Base-by-base conservation (phyloP, 2,888 invertebrate genomes). In the Onchidella celtica region DNA sequence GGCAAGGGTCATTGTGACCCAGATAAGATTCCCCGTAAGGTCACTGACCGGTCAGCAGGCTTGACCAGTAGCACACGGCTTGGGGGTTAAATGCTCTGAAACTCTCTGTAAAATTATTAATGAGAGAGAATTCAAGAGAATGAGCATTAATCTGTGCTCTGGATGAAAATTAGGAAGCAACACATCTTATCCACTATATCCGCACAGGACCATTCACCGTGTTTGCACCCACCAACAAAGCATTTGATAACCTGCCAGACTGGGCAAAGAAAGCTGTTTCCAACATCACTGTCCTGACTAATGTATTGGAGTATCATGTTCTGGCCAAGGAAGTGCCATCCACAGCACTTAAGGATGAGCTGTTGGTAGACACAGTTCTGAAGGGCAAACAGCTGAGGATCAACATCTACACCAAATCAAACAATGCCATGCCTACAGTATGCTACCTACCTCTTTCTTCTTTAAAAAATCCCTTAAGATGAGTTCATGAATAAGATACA, bases 251-350 rank as follows among this genome's bases (percentile, higher is more conserved):
- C 9, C 79, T 87, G 0, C 85, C 86, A 0, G 61, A 57, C 32
- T 84, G 87, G 68, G 77, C 84, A 17, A 75, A 87, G 36, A 63
- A 82, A 9, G 75, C 85, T 0, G 9, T 84, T 63, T 77, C 84
- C 38, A 88, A 88, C 72, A 68, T 59, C 9, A 86, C 86, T 2
- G 34, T 83, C 0, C 77, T 89, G 29, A 70, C 74, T 0, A 79
- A 85, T 9, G 80, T 89, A 1, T 82, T 89, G 38, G 84, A 83
- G 70, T 89, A 87, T 77, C 88, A 88, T 63, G 88, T 88, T 57
- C 79, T 88, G n/a, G 34, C 59, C 1, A 86, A 83, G 0, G 68
- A 83, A 11, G 85, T 87, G 2, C 66, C 82, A 36, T 87, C 87
- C 32, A 72, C 74, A 4, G 69, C 86, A 24, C 83, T 89, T 11